These are phyloP conservation scores for Microctonus aethiopoides DNA, from an alignment of 2,888 invertebrate genomes.

Conservation along the genomic window DNA sequence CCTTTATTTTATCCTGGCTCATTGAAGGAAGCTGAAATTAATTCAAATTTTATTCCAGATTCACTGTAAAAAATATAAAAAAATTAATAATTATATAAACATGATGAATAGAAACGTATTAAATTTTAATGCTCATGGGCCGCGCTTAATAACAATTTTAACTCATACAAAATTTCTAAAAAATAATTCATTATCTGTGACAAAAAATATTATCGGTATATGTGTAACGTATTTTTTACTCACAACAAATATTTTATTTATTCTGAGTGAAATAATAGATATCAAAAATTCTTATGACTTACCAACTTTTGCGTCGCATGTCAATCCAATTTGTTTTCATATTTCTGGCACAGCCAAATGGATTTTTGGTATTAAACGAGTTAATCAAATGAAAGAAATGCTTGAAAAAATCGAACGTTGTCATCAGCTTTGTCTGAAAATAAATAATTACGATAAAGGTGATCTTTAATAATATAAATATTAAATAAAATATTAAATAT, in stretches of 20 bases:
- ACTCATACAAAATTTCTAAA: slow-evolving; percentile 42
- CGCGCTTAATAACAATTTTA: slow-evolving; percentile 35
- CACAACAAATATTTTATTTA: slow-evolving; percentile 33
- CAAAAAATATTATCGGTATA: slow-evolving; percentile 31
- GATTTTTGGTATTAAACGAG: slow-evolving; percentile 42
- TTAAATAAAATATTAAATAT: not conserved
- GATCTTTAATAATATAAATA: no score
- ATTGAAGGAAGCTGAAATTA: no score
- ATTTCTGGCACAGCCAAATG: slow-evolving; percentile 44
- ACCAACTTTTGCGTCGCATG: slow-evolving; percentile 38
- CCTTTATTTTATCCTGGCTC: no score
- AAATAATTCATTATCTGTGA: slow-evolving; percentile 31
- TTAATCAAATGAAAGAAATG: slow-evolving; percentile 35
- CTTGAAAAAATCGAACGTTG: slow-evolving; percentile 41
- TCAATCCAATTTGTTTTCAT: slow-evolving; percentile 42
- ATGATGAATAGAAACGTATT: slow-evolving; percentile 11
- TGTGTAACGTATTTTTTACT: slow-evolving; percentile 25
- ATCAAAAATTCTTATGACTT: slow-evolving; percentile 33
- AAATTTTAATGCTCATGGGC: slow-evolving; percentile 33
- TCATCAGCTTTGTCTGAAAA: slow-evolving; percentile 40
- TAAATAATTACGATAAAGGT: slow-evolving; percentile 38
- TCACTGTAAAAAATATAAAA: no score
- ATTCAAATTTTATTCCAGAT: no score
- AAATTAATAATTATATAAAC: not conserved
- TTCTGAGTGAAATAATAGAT: slow-evolving; percentile 37